Conservation (phyloP, 2,888 invertebrate genomes). For the Incurvaria masculella region DNA sequence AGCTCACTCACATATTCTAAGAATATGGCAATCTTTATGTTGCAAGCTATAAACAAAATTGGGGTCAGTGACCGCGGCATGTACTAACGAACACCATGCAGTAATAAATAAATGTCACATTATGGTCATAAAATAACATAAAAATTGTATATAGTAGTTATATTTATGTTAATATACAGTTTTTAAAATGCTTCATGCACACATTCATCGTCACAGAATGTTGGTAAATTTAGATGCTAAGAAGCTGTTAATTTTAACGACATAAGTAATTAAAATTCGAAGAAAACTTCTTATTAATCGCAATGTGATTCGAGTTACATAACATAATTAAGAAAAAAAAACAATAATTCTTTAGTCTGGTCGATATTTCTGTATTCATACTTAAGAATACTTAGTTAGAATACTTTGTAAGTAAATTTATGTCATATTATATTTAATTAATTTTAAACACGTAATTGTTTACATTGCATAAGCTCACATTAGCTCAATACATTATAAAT, state of each 20-base stretch:
- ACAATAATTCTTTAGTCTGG: neutral
- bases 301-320: no score
- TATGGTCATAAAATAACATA: conserved; percentile 7
- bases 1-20: no score
- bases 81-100: neutral
- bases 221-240: neutral
- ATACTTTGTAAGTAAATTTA: no score
- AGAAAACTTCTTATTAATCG: neutral
- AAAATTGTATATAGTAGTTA: neutral
- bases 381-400: conserved; percentile 5
- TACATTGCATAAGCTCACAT: neutral
- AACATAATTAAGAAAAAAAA: neutral
- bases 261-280: neutral
- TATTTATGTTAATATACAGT: neutral
- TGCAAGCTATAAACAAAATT: no score
- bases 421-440: conserved; percentile 10
- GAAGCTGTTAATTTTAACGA: neutral
- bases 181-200: neutral
- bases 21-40: no score
- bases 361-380: conserved; percentile 7
- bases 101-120: conserved; percentile 6
- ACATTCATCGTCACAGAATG: neutral
- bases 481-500: conserved; percentile 47
- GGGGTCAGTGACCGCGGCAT: neutral
- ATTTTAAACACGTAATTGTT: neutral